Conservation (phyloP, 2,888 invertebrate species). For the Tridacna crocea region DNA sequence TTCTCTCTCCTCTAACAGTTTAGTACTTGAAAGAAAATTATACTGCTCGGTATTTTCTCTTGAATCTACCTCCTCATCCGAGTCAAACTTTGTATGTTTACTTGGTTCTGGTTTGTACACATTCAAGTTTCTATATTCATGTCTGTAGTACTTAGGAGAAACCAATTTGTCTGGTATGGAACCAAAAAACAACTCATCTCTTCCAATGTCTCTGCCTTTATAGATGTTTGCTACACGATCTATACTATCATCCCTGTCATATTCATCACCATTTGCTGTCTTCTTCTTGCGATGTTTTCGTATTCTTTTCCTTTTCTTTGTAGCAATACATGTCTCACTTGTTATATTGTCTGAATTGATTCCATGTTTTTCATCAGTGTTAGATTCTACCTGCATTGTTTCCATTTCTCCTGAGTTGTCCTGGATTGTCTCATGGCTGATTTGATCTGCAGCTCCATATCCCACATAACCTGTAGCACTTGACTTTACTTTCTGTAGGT, state of each 20-base stretch:
- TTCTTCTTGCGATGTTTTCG: constrained; percentile 28
- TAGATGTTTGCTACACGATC: background rate
- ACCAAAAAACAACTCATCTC: constrained; percentile 43
- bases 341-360: background rate
- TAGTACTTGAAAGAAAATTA: constrained; percentile 51
- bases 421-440: no score
- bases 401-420: background rate
- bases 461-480: no score
- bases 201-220: constrained; percentile 33
- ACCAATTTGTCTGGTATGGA: constrained; percentile 55
- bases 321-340: background rate
- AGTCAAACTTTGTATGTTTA: constrained; percentile 44
- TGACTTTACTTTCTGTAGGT: background rate
- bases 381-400: background rate
- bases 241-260: background rate
- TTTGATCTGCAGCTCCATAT: no score
- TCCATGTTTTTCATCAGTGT: background rate
- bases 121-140: constrained; percentile 51
- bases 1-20: constrained; percentile 25
- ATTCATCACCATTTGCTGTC: background rate
- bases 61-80: constrained; percentile 38
- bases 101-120: constrained; percentile 46
- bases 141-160: constrained; percentile 47
- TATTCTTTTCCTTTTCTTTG: constrained; percentile 17
- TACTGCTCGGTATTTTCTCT: constrained; percentile 51